Base-by-base conservation (phyloP, 2,113 vertebrate genomes). In the Ochotona princeps region DNA sequence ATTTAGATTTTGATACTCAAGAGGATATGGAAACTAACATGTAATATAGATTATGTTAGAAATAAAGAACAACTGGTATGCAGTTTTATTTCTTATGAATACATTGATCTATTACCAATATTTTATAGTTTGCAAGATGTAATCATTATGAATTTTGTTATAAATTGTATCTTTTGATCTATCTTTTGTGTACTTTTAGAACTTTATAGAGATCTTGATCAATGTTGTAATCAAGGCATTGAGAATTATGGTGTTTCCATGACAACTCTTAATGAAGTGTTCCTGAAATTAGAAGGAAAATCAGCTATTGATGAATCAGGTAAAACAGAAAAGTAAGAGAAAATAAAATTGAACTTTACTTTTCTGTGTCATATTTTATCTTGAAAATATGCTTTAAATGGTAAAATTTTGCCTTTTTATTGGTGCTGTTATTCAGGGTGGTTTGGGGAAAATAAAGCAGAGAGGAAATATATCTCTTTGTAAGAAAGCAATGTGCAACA, bases 241-340 rank as follows among this genome's bases (percentile, higher is more conserved):
- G 95, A 98, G 69, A 98, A 97, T 96, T 99, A 99, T 0, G 99
- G 98, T 4, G 98, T 99, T 97, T 99, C 98, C 92, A 98, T 99
- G 98, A 99, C 99, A 20, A 99, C 99, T 0, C 96, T 99, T 97
- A 99, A 98, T 96, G 99, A 99, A 14, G 99, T 99, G 65, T 99
- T 99, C 93, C 97, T 99, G 80, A 99, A 98, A 89, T 96, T 99
- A 97, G 99, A 99, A 97, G 98, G 98, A 0, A 98, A 99, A 89
- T 97, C 98, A 32, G 95, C 97, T 87, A 76, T 97, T 7, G 97
- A 98, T 88, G 97, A 98, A 95, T 97, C 98, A 96, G 99, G 99
- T 99, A 97, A 97, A 91, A 32, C 5, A 30, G 3, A 5, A 38
- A 32, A 26, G 35, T 28, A 30, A 23, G 11, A 65, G 17, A 44